Evolutionary conservation across 2,113 vertebrate species (phyloP).

Genomic region (Hylia prasina): DNA sequence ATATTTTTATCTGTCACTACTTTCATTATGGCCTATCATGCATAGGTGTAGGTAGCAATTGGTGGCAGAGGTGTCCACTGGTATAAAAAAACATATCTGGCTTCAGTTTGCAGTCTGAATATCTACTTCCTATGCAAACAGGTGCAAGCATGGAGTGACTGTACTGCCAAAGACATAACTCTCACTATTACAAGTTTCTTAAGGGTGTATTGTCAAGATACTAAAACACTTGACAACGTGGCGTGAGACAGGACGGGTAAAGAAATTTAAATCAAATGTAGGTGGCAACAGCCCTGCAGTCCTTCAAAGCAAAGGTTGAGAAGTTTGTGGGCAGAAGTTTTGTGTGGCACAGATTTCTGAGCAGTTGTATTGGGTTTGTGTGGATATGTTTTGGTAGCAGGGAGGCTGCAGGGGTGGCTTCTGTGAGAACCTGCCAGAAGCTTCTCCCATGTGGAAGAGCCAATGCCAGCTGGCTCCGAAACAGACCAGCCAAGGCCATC

Average conservation of each 20-base stretch:
- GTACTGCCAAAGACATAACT: background rate
- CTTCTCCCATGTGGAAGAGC: background rate
- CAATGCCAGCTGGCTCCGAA: background rate
- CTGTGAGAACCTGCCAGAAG: background rate
- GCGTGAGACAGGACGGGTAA: background rate
- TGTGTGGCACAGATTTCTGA: background rate
- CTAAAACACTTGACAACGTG: background rate
- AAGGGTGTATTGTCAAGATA: background rate
- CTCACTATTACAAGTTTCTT: background rate
- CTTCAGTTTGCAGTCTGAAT: background rate
- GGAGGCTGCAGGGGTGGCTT: background rate
- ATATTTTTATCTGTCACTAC: rapidly evolving
- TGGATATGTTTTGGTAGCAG: background rate
- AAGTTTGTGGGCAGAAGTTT: background rate
- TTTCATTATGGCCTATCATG: background rate
- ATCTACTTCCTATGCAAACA: background rate
- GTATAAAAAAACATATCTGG: background rate
- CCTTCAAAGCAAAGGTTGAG: background rate
- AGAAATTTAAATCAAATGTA: background rate
- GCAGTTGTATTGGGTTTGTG: background rate
- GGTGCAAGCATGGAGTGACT: background rate
- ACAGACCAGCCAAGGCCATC: background rate
- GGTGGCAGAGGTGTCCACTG: background rate
- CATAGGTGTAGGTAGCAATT: background rate
- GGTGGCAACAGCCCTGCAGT: background rate